Conservation (phyloP, 2,797 vertebrate genomes). For the Sebastes trivittatus region DNA sequence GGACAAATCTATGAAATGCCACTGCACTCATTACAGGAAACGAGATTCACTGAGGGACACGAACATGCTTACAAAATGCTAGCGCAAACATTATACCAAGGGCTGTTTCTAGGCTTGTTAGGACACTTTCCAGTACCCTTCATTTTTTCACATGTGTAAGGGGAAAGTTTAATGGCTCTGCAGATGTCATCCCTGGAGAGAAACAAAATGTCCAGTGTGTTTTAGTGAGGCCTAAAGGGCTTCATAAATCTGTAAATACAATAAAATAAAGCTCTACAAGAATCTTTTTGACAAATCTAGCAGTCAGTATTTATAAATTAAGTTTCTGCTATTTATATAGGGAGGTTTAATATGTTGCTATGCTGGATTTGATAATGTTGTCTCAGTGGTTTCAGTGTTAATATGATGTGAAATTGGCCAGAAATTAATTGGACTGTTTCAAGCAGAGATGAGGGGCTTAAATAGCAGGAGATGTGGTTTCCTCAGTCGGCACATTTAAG, state of each 20-base stretch:
- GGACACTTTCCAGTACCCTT: background rate
- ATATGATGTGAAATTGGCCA: conserved; percentile 28
- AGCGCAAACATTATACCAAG: background rate
- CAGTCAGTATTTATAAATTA: background rate
- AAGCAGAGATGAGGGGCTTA: conserved; percentile 14
- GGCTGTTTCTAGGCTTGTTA: conserved; percentile 2
- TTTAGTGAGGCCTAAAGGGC: background rate
- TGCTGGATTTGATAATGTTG: conserved; percentile 9
- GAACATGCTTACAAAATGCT: conserved; percentile 27
- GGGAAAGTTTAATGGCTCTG: conserved; percentile 39
- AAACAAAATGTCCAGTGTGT: background rate
- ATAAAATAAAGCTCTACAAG: background rate
- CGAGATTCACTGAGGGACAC: conserved; percentile 1
- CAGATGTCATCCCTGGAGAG: conserved; percentile 27
- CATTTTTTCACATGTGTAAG: conserved; percentile 9
- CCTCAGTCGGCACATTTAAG: background rate
- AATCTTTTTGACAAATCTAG: background rate
- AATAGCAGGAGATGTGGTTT: background rate
- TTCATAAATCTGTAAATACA: conserved; percentile 12
- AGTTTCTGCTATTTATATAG: background rate
- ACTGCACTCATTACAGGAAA: conserved; percentile 28
- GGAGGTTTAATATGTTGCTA: background rate
- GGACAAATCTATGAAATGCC: conserved; percentile 16
- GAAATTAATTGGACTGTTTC: conserved; percentile 25
- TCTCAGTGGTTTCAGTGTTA: conserved; percentile 13